phyloP scores from a whole-genome alignment of 2,888 invertebrate genomes.

The Latrodectus hesperus region DNA sequence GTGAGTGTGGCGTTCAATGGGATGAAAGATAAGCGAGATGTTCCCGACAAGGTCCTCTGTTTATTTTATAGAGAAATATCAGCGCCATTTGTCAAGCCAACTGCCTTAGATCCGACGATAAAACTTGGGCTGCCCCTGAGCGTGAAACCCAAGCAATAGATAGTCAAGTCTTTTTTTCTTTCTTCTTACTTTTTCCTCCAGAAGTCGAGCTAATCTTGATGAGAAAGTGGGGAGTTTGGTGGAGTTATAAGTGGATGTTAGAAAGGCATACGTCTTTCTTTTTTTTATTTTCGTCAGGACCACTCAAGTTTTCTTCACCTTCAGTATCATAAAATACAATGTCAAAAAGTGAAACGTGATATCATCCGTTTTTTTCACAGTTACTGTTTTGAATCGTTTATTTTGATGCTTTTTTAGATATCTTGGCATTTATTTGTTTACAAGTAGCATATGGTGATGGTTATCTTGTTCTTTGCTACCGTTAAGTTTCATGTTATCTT shows the following conservation, averaged over 20 bases:
- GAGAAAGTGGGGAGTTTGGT: neutral
- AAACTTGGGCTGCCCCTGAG: neutral
- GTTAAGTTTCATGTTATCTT: too few species aligned
- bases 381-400: too few species aligned
- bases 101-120: constrained; percentile 2
- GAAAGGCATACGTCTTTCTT: too few species aligned
- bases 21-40: neutral
- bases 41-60: neutral
- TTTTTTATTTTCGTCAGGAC: too few species aligned
- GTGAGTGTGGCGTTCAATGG: neutral
- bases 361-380: too few species aligned
- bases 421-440: too few species aligned
- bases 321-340: too few species aligned
- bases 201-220: neutral
- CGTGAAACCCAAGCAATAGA: neutral
- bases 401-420: too few species aligned
- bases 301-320: too few species aligned
- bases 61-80: constrained; percentile 1
- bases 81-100: neutral
- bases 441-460: too few species aligned
- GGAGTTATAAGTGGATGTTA: neutral
- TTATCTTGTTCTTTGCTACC: too few species aligned
- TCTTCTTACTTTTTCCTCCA: neutral
- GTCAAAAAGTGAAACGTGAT: too few species aligned
- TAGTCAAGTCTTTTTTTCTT: neutral